Evolutionary conservation across 2,797 vertebrate genomes (phyloP), one percentile per base, ranked within the genome.

Genomic region (Poeciliopsis paucimaculata): DNA sequence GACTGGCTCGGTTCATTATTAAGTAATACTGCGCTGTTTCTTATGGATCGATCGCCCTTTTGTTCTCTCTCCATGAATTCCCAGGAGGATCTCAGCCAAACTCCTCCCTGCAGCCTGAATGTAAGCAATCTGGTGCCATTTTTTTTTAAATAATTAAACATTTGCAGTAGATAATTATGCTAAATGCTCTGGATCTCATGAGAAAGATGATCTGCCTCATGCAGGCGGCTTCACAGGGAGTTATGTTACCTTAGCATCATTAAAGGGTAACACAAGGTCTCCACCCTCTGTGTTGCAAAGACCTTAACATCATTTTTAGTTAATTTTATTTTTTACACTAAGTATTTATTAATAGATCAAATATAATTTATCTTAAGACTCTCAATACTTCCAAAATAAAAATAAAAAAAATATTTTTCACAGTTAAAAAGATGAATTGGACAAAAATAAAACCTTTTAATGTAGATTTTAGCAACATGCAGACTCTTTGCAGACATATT

Each of bases 1-100:
- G 45, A 79, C 8, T 79, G 76, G 43, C 18, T 1, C 23, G 2
- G 45, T 92, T 34, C 89, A 93, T 91, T 79, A 93, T 89, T 84
- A 0, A 92, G 82, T 31, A 31, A 78, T 78, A 5, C 6, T 77
- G 47, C 73, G 2, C 71, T 79, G 7, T 2, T 4, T 41, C 34
- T 36, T 43, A 34, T 60, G 53, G 80, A 87, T 91, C 45, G 12
- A 82, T 83, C 79, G 78, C 70, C 77, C 81, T 82, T 77, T 78
- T 86, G 78, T 78, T 80, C 77, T 62, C 75, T 47, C 49, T 18
- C 13, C 62, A 60, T 84, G 20, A 18, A 81, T 62, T 79, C 76
- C 81, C 72, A n/a, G 80, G 78, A 78, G 78, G 85, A 20, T 77
- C 79, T 74, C 72, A 76, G 74, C 28, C 28, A 6, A 74, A 71